phyloP scores from a whole-genome alignment of 92 coral and sea anemone species.

The Phymanthus crucifer region DNA sequence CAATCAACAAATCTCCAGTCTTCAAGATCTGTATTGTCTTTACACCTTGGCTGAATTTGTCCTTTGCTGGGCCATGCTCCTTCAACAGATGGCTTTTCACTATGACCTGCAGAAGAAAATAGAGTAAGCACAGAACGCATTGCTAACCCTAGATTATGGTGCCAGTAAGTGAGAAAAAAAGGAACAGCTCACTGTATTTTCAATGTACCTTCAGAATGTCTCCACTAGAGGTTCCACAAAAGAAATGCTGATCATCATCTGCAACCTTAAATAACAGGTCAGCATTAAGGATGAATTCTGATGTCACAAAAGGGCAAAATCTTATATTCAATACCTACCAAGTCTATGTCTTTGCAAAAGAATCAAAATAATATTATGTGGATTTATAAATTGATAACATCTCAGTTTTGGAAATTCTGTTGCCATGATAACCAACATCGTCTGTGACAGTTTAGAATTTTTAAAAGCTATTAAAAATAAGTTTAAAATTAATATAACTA shows the following conservation, averaged over 20 bases:
- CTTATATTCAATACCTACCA: too few species aligned
- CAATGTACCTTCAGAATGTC: slow-evolving; percentile 78
- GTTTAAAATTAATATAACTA: background rate
- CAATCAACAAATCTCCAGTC: slow-evolving; percentile 80
- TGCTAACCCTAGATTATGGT: background rate
- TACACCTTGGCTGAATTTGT: slow-evolving; percentile 88
- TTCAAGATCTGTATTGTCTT: slow-evolving; percentile 63
- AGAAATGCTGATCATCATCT: slow-evolving; percentile 81
- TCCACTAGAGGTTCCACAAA: slow-evolving; percentile 97
- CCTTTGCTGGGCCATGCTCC: slow-evolving; percentile 76
- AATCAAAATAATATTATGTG: background rate
- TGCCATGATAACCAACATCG: too few species aligned
- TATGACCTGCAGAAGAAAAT: slow-evolving; percentile 53
- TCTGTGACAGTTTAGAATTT: too few species aligned
- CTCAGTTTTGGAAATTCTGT: too few species aligned
- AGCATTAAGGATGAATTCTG: background rate
- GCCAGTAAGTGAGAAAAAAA: background rate
- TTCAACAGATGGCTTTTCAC: slow-evolving; percentile 56
- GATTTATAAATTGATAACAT: background rate
- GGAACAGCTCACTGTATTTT: background rate
- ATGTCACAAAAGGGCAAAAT: too few species aligned
- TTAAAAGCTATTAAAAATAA: too few species aligned
- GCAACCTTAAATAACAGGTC: slow-evolving; percentile 57
- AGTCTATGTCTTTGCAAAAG: too few species aligned
- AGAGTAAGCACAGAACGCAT: background rate